Evolutionary conservation across 2,888 invertebrate genomes (phyloP).

Genomic region (Phorcus lineatus): DNA sequence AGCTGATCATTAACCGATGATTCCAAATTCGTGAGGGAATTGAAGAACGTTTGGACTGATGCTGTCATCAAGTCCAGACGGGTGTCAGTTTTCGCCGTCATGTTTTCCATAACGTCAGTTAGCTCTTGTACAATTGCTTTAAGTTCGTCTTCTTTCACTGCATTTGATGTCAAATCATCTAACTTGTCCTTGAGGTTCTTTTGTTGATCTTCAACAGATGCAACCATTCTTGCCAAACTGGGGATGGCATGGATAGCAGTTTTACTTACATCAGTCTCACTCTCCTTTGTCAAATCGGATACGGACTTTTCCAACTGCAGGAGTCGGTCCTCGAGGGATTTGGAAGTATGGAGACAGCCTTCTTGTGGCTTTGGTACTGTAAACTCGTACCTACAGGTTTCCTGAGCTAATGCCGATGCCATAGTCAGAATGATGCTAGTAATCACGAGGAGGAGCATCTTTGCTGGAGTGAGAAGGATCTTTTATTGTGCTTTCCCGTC

Average conservation of each 20-base stretch:
- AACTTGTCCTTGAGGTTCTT: neutral
- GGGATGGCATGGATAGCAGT: no score
- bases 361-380: neutral
- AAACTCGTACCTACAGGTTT: neutral
- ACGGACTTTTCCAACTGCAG: neutral
- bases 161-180: neutral
- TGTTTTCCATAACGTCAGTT: neutral
- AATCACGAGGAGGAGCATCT: no score
- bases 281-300: no score
- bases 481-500: no score
- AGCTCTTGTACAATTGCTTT: neutral
- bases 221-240: no score
- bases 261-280: no score
- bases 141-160: neutral
- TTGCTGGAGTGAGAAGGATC: no score
- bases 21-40: neutral
- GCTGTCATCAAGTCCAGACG: neutral
- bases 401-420: neutral
- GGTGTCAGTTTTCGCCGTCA: neutral
- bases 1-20: neutral
- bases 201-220: no score
- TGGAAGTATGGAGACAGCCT: neutral
- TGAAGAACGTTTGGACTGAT: neutral
- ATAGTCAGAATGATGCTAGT: neutral
- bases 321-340: neutral